phyloP scores from a whole-genome alignment of 1,140 invertebrate species.

The Drosophila santomea region DNA sequence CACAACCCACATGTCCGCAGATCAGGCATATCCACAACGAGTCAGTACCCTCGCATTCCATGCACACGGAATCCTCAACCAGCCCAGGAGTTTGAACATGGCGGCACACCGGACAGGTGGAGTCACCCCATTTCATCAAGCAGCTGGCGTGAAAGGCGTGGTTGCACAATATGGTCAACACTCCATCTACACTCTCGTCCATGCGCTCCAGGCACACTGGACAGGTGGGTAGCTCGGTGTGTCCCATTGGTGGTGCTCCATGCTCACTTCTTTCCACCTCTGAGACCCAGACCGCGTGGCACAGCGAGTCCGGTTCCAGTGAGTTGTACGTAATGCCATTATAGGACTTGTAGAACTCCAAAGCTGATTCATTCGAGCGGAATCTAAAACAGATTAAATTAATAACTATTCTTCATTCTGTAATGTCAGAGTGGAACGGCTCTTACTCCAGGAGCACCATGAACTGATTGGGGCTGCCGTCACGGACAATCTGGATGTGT shows the following conservation, averaged over 20 bases:
- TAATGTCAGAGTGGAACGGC: constrained; percentile 52
- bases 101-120: constrained; percentile 92
- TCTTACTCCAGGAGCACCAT: constrained; percentile 94
- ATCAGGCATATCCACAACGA: constrained; percentile 99
- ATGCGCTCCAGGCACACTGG: constrained; percentile 95
- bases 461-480: constrained; percentile 96
- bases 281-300: constrained; percentile 97
- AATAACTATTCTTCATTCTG: neutral
- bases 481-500: constrained; percentile 95
- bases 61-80: constrained; percentile 92
- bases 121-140: constrained; percentile 98
- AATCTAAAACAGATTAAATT: constrained; percentile 83
- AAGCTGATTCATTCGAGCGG: constrained; percentile 90
- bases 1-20: constrained; percentile 99
- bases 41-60: constrained; percentile 91
- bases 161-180: constrained; percentile 99
- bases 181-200: constrained; percentile 99
- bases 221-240: constrained; percentile 98
- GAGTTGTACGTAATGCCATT: constrained; percentile 97
- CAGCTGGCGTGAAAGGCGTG: constrained; percentile 98
- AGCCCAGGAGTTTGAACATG: constrained; percentile 97
- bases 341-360: constrained; percentile 96
- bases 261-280: constrained; percentile 93
- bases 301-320: constrained; percentile 94
- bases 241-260: constrained; percentile 89